phyloP scores from a whole-genome alignment of 2,888 invertebrate species.

The Stramonita haemastoma region DNA sequence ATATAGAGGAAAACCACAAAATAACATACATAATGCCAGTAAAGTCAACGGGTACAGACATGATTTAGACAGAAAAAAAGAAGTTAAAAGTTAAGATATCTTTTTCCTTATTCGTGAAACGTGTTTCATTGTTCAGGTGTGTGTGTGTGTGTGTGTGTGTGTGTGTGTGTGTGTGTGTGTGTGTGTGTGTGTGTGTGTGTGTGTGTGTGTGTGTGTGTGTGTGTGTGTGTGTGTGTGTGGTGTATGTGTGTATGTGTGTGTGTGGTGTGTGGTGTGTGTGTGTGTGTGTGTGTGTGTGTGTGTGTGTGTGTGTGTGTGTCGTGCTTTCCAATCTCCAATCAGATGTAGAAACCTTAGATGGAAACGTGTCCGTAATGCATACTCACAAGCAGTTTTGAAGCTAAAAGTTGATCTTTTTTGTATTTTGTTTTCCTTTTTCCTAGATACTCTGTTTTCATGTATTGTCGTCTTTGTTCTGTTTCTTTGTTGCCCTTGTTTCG shows the following conservation, averaged over 20 bases:
- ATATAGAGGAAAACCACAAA: too few relatives aligned
- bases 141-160: background rate
- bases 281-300: background rate
- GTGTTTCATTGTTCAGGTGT: background rate
- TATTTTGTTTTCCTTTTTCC: too few relatives aligned
- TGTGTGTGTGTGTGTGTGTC: background rate
- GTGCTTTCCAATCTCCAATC: background rate
- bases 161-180: background rate
- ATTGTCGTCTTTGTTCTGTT: too few relatives aligned
- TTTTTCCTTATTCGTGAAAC: background rate
- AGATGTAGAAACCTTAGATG: too few relatives aligned
- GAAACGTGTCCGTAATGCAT: too few relatives aligned
- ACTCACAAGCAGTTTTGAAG: too few relatives aligned
- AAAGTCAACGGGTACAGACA: too few relatives aligned
- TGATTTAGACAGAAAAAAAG: too few relatives aligned
- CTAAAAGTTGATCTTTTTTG: too few relatives aligned
- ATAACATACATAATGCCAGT: too few relatives aligned
- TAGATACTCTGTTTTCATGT: too few relatives aligned
- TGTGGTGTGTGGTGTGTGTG: background rate
- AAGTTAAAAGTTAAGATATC: background rate
- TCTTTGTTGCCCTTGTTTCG: too few relatives aligned
- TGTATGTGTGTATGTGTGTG: background rate
- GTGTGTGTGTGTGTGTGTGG: background rate
- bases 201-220: background rate
- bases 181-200: background rate